phyloP scores from a whole-genome alignment of 2,797 vertebrate genomes.

The Onychomys leucogaster region DNA sequence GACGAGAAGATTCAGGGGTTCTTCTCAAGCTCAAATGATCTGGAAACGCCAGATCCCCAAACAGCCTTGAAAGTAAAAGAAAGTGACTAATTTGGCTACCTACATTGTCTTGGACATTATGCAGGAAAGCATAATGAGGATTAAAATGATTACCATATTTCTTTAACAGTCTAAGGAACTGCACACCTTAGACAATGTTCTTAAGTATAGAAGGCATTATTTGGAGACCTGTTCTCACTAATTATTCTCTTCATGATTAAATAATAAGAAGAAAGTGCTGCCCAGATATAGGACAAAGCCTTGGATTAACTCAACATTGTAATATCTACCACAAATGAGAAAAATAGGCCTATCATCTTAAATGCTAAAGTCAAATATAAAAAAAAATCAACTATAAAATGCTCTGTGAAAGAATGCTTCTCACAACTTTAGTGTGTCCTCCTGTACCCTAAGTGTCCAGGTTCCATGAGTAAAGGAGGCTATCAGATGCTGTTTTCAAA shows the following conservation, averaged over 20 bases:
- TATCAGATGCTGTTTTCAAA: background rate
- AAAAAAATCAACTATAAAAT: background rate
- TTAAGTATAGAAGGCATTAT: background rate
- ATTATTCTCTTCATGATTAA: background rate
- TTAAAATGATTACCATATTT: background rate
- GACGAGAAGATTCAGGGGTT: background rate
- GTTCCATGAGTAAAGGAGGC: background rate
- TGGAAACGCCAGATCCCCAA: background rate
- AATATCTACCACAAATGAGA: background rate
- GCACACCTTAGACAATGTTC: background rate
- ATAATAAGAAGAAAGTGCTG: background rate
- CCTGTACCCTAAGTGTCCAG: background rate
- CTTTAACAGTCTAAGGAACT: background rate
- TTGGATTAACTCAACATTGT: background rate
- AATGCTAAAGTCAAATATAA: background rate
- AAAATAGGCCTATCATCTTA: background rate
- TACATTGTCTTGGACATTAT: background rate
- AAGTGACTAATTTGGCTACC: background rate
- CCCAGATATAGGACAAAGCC: background rate
- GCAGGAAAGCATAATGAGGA: background rate
- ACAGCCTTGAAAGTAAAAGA: background rate
- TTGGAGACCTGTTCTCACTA: background rate
- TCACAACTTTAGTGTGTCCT: background rate
- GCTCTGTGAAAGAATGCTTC: background rate
- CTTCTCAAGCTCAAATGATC: background rate